Evolutionary conservation across 1,140 invertebrate genomes (phyloP), one percentile per base, ranked within the genome.

Genomic region (fruit fly (Drosophila melanogaster)): DNA sequence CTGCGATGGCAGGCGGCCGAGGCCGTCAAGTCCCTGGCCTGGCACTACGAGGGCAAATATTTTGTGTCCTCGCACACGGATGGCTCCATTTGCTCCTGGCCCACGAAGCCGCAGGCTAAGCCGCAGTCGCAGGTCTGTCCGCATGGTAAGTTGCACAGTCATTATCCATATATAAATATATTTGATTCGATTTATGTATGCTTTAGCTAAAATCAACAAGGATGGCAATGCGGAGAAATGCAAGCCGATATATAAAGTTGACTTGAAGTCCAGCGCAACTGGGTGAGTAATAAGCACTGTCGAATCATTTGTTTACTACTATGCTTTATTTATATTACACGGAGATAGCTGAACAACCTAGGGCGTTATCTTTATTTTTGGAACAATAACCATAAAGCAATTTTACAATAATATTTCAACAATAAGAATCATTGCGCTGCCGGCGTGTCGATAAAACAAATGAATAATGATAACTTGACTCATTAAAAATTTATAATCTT

Each of bases 21-120:
- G 91, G 95, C 95, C 19, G 93, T 99, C 54, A 95, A 95, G 89
- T 98, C 97, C 59, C 95, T 98, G 86, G 95, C 96, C 58, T 99
- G 99, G 99, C 98, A 99, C 92, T 95, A 98, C 92, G 98, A 99
- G 93, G 99, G 98, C 61, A 98, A 99, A 93, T 97, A 98, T 93
- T 98, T 99, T 92, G 98, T 99, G 95, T 98, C 97, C 76, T 97
- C 97, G 80, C 98, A 99, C 92, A 95, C 95, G 11, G 98, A 99
- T 93, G 99, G 99, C 49, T 98, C 97, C 44, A 94, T 99, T 44
- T 96, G 96, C 57, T 98, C 97, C 30, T 99, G 98, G 98, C 96
- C 95, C 79, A 93, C 96, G 14, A 95, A 96, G 81, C 94, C 95
- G 69, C 94, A 94, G 47, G 92, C 94, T 26, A 97, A 97, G 92